Evolutionary conservation across 2,797 vertebrate species (phyloP), one percentile per base, ranked within the genome.

Genomic region (Serranus cabrilla): DNA sequence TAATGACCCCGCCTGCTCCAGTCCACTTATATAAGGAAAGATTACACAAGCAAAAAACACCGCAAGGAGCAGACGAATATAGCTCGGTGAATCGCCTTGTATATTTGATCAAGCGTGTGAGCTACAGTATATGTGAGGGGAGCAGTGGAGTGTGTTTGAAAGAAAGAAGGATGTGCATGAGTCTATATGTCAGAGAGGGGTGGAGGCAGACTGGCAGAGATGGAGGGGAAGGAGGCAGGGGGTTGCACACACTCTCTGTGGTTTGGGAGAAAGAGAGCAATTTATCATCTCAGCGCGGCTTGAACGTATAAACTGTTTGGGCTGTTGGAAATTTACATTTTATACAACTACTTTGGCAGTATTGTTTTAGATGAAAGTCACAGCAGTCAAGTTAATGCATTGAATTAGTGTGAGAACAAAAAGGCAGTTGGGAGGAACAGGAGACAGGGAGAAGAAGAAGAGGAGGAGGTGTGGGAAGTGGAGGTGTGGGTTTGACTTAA

Each of bases 11-110:
- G 71, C 70, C 86, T 91, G 89, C 86, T 91, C 78, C 31, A 63
- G 81, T 87, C 67, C 76, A 76, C 88, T 94, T 93, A 93, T 84
- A 92, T 92, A 94, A 93, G 89, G 78, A 81, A 76, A 71, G 86
- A 91, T 93, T 93, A 92, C 88, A 91, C 91, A 93, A 93, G 89
- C 84, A 39, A 50, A 61, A 62, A 71, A 34, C 76, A 80, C 62
- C 0, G 69, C 75, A 11, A 83, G 78, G 83, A 84, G 56, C 66
- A 70, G 89, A 87, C 81, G 5, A 76, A 93, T 90, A 90, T 91
- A 93, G 86, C 88, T 80, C 73, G 12, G 68, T 5, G 59, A 74
- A 81, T 83, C 78, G 83, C 60, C 12, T 73, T 83, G 86, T 87
- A 78, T 70, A 70, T 87, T 84, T 87, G 83, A 91, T 91, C 76